phyloP scores from a whole-genome alignment of 2,888 invertebrate genomes.

The Isoperla grammatica region DNA sequence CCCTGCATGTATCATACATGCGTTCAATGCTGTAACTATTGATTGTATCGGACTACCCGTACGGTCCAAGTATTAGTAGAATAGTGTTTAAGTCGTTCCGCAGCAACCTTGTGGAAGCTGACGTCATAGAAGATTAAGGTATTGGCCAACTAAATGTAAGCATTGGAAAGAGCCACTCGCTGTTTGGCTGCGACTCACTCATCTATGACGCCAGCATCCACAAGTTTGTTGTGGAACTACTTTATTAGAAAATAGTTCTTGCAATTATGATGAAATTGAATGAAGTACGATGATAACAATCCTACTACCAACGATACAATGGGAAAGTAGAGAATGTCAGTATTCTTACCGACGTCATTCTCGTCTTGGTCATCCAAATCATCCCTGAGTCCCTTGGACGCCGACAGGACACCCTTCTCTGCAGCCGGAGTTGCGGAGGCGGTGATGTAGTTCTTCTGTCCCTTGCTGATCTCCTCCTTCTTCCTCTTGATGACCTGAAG shows the following conservation, averaged over 20 bases:
- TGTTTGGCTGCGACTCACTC: too few species aligned
- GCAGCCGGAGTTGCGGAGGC: conserved; percentile 40
- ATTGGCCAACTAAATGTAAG: too few species aligned
- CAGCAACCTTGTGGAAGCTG: too few species aligned
- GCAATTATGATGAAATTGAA: neutral
- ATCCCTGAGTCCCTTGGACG: conserved; percentile 64
- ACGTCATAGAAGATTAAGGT: too few species aligned
- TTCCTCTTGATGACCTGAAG: conserved; percentile 46
- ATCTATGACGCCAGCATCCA: too few species aligned
- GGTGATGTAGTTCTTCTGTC: conserved; percentile 25
- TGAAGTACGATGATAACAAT: neutral
- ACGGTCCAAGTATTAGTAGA: too few species aligned
- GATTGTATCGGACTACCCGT: too few species aligned
- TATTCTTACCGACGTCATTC: conserved; percentile 60
- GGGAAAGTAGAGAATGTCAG: conserved; percentile 14
- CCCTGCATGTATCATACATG: too few species aligned
- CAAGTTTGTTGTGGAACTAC: too few species aligned
- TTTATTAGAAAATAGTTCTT: neutral
- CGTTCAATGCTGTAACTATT: too few species aligned
- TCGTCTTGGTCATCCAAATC: conserved; percentile 80
- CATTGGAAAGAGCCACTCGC: too few species aligned
- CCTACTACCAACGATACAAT: neutral
- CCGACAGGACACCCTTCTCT: conserved; percentile 19
- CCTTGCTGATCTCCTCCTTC: conserved; percentile 22
- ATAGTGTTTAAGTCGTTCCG: too few species aligned